These are phyloP conservation scores for Diabrotica balteata DNA, from an alignment of 2,888 invertebrate species.

Conservation along the genomic window DNA sequence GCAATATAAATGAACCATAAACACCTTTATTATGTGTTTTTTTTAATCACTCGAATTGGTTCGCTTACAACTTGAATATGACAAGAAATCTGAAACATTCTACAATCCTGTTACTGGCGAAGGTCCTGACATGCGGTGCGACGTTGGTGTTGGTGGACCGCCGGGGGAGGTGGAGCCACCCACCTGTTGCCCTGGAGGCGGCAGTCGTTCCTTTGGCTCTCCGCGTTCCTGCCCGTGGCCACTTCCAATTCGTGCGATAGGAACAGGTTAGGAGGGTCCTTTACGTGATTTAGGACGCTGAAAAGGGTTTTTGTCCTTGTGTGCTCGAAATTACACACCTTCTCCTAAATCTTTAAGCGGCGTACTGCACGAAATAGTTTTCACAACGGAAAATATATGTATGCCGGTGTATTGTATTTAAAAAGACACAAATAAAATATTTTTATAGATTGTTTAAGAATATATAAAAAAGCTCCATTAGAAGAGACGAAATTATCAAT, in stretches of 20 bases:
- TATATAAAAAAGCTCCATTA: no score
- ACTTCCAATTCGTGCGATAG: conserved; percentile 25
- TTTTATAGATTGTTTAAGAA: no score
- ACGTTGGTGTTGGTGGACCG: conserved; percentile 34
- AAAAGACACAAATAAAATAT: no score
- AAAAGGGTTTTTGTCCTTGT: conserved; percentile 14
- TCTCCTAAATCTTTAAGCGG: no score
- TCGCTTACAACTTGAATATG: no score
- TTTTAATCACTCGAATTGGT: no score
- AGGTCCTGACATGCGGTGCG: conserved; percentile 4
- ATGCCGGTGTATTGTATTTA: no score
- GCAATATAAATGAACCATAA: no score
- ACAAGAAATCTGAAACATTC: neutral
- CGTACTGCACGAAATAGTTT: no score
- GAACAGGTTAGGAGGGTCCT: conserved; percentile 26
- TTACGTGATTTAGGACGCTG: conserved; percentile 20
- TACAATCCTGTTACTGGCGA: conserved; percentile 9
- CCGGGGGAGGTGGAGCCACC: conserved; percentile 48
- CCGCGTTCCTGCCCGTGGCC: conserved; percentile 22
- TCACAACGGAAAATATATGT: no score
- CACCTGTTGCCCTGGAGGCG: conserved; percentile 53
- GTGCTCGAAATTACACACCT: neutral
- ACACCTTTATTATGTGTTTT: no score
- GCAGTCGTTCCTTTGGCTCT: conserved; percentile 29
- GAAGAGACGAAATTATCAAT: no score